Base-by-base conservation (phyloP, 2,888 invertebrate species). In the Lasioglossum vierecki region DNA sequence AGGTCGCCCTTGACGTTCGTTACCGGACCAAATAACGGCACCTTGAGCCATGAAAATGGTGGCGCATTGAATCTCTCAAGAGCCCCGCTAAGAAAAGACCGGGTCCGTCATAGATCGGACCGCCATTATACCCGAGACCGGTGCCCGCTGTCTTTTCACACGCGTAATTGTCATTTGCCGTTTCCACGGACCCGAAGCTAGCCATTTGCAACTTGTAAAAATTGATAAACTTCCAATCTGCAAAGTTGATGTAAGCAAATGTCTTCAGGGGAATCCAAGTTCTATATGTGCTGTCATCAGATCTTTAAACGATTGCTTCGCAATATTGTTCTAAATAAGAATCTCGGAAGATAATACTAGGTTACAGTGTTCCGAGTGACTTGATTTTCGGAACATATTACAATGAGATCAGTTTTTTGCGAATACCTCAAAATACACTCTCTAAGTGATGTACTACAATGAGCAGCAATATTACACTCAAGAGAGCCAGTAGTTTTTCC, bases 1-100 rank as follows among this genome's bases (percentile, higher is more conserved):
- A 86, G 87, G 87, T 89, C 83, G 88, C 86, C 91, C 91, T 87
- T 91, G 88, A 91, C 91, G 88, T 92, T 91, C 88, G 88, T 91
- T 90, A 91, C 88, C 90, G 85, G 90, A 88, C 86, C 90, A 82
- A 90, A 91, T 90, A 91, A 88, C 88, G 80, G 71, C 84, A 87
- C 77, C 86, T 83, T 80, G 75, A 83, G 80, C 88, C 90, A 85
- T 83, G 82, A 82, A 88, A 88, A 89, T 88, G 76, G 71, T 66
- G 83, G 39, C 46, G 80, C 86, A 86, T 87, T 87, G 83, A 87
- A 80, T 80, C 78, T n/a, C 30, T 68, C 77, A 85, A 80, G 81
- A 78, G 82, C 66, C 41, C 68, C 70, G 76, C 85, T 44, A 68
- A 85, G 90, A 88, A 89, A 88, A 88, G 85, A 80, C 77, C 73